A percentile compares a stretch with the other conserved stretches of the same genome.
These are phyloP conservation scores for Drosophila falleni DNA, from an alignment of 2,888 invertebrate genomes.

Conservation along the genomic window DNA sequence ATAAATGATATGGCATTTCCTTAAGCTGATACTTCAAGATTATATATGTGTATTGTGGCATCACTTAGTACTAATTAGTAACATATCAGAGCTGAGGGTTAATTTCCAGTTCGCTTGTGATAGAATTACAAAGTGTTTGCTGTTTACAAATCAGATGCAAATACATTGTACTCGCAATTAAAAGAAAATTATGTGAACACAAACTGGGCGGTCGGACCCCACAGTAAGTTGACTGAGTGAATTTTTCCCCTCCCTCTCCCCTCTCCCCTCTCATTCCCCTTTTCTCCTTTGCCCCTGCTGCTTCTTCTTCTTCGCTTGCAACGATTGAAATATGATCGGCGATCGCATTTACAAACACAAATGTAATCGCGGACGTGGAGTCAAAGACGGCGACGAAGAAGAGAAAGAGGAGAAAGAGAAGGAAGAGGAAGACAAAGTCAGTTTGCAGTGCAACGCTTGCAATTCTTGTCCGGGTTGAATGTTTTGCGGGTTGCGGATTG, in stretches of 20 bases:
- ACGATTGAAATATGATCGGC: conserved; percentile 75
- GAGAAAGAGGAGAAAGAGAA: background rate
- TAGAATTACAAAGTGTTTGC: conserved; percentile 51
- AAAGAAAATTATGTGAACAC: conserved; percentile 47
- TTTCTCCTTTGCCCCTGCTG: background rate
- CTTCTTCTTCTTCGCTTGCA: conserved; percentile 25
- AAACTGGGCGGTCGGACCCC: conserved; percentile 71
- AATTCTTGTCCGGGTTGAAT: conserved; percentile 51
- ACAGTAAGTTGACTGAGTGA: conserved; percentile 37
- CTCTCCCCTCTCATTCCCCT: background rate
- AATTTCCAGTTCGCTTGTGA: conserved; percentile 7
- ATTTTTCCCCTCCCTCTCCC: background rate
- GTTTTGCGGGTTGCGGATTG: conserved; percentile 49
- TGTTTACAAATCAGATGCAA: conserved; percentile 68
- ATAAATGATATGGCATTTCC: background rate
- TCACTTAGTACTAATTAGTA: conserved; percentile 5
- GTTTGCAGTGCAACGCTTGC: conserved; percentile 64
- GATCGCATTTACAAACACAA: conserved; percentile 76
- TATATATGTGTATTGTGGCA: background rate
- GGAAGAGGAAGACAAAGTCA: conserved; percentile 1
- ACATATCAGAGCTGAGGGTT: background rate
- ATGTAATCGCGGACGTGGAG: conserved; percentile 57
- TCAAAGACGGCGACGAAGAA: background rate
- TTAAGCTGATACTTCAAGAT: background rate
- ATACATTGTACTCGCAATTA: conserved; percentile 59